Evolutionary conservation across 2,888 invertebrate genomes (phyloP).

Genomic region (Andrena bucephala): DNA sequence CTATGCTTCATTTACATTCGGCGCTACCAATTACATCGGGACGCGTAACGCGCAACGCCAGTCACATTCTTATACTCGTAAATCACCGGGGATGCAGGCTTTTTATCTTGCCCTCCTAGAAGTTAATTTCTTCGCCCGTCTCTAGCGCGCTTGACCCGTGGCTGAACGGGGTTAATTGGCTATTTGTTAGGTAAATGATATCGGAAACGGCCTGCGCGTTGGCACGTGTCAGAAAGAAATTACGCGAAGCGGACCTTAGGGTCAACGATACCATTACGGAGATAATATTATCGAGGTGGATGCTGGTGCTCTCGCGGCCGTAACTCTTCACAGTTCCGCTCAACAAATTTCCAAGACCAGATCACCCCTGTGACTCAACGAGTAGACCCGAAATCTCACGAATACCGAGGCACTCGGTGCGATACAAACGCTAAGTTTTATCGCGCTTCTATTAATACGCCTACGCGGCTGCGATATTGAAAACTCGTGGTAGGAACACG

Average conservation of each 20-base stretch:
- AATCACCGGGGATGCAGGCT: slow-evolving; percentile 1
- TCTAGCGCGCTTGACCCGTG: not conserved
- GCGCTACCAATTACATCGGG: not conserved
- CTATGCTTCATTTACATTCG: not conserved
- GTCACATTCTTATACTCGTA: not conserved
- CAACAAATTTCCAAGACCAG: not conserved
- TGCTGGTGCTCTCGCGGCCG: not conserved
- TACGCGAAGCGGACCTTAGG: not conserved
- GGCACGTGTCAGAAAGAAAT: not conserved
- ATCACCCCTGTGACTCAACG: not conserved
- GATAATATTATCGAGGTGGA: not conserved
- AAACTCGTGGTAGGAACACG: not conserved
- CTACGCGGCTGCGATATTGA: not conserved
- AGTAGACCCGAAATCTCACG: not conserved
- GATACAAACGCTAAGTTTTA: not conserved
- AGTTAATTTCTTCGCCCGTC: slow-evolving; percentile 9
- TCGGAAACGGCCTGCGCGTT: not conserved
- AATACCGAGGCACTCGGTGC: not conserved
- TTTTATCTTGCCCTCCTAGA: slow-evolving; percentile 17
- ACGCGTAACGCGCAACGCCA: not conserved
- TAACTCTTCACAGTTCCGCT: not conserved
- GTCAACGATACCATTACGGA: not conserved
- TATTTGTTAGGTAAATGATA: slow-evolving; percentile 18
- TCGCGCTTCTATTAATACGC: slow-evolving; percentile 21
- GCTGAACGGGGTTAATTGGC: slow-evolving; percentile 36